Evolutionary conservation across 2,888 invertebrate species (phyloP).

Genomic region (Gisinianus flammeolus): DNA sequence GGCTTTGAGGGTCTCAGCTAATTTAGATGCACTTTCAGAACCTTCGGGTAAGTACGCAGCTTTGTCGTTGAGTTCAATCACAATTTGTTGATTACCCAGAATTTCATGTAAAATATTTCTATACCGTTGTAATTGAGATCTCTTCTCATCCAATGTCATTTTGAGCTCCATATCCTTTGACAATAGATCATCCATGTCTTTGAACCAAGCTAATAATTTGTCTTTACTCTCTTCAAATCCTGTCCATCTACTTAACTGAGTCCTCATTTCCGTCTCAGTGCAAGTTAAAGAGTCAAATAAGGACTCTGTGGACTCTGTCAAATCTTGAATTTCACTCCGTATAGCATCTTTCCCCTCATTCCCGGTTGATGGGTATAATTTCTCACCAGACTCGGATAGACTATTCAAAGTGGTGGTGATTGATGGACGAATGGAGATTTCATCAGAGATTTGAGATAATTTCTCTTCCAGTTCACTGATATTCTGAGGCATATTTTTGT

Average conservation of each 20-base stretch:
- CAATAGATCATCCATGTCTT: slow-evolving; percentile 74
- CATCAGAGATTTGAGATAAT: slow-evolving; percentile 73
- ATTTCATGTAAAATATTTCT: slow-evolving; percentile 81
- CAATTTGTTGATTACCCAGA: slow-evolving; percentile 81
- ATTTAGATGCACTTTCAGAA: slow-evolving; percentile 72
- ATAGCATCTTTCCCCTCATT: slow-evolving; percentile 85
- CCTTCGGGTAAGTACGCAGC: slow-evolving; percentile 80
- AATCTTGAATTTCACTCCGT: slow-evolving; percentile 37
- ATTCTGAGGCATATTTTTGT: slow-evolving; percentile 64
- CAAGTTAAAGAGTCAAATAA: slow-evolving; percentile 74
- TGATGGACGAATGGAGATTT: slow-evolving; percentile 63
- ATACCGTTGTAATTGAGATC: slow-evolving; percentile 83
- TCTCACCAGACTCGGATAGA: slow-evolving; percentile 86
- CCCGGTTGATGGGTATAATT: slow-evolving; percentile 83
- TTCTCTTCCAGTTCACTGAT: slow-evolving; percentile 70
- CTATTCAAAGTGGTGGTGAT: slow-evolving; percentile 74
- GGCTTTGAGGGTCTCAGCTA: slow-evolving; percentile 72
- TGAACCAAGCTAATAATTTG: slow-evolving; percentile 79
- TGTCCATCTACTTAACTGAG: slow-evolving; percentile 80
- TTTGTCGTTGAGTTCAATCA: slow-evolving; percentile 80
- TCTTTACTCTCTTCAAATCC: slow-evolving; percentile 87
- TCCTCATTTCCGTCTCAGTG: slow-evolving; percentile 79
- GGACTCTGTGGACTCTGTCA: slow-evolving; percentile 64
- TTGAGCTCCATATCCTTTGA: slow-evolving; percentile 80
- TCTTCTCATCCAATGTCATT: slow-evolving; percentile 88